Conservation (phyloP, 2,888 invertebrate species). For the Lissocephala sabroskyi region DNA sequence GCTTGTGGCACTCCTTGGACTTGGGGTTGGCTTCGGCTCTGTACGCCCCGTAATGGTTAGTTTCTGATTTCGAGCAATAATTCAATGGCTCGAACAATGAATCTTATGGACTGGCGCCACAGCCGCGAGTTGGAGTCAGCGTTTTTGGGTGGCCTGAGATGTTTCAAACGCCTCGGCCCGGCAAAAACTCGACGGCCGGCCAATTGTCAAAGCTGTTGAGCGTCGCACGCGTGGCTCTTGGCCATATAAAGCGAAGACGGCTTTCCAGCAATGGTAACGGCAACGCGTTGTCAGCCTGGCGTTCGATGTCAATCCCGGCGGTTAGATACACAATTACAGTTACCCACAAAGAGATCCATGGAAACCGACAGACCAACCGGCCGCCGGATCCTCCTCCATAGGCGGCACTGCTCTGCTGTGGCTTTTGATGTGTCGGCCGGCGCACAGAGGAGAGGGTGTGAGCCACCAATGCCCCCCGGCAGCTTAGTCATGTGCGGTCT, state of each 20-base stretch:
- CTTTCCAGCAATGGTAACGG: neutral
- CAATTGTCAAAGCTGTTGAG: conserved; percentile 1
- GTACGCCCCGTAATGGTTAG: conserved; percentile 60
- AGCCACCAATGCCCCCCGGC: conserved; percentile 28
- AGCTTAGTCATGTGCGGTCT: conserved; percentile 4
- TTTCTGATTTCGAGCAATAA: conserved; percentile 59
- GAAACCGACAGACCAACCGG: no score
- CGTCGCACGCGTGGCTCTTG: neutral
- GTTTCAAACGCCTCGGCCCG: neutral
- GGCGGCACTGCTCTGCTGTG: conserved; percentile 36
- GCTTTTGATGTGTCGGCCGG: conserved; percentile 39
- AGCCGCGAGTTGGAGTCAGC: conserved; percentile 19
- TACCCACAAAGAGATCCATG: conserved; percentile 24
- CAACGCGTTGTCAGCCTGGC: neutral
- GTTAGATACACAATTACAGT: conserved; percentile 63
- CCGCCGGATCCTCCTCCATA: no score
- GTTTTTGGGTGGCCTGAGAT: conserved; percentile 52
- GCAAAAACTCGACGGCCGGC: neutral
- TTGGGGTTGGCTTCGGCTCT: neutral
- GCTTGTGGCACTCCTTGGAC: conserved; percentile 35
- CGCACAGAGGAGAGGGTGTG: no score
- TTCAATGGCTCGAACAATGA: conserved; percentile 35
- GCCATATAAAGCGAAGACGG: conserved; percentile 1
- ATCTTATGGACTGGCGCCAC: neutral
- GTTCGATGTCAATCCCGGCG: conserved; percentile 47